Base-by-base conservation (phyloP, 2,113 vertebrate species). In the Cyphomyrus discorhynchus region DNA sequence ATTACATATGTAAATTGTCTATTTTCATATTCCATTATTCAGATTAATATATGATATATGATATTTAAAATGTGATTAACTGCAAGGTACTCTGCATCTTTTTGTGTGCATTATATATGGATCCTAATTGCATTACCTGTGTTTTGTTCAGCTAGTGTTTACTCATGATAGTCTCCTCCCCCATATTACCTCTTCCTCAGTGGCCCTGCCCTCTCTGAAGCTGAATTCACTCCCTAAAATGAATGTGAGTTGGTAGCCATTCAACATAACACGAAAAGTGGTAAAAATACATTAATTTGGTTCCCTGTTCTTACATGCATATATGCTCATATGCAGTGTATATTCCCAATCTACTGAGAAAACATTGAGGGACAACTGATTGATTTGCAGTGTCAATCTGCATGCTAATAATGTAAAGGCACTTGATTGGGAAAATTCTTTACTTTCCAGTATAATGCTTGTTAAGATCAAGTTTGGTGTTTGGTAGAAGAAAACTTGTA, bases 61-160 rank as follows among this genome's bases (percentile, higher is more conserved):
- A 42, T 90, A 88, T 91, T 92, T 94, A 87, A 91, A 92, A 92
- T 87, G 56, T 91, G 50, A 93, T 93, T 92, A 91, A 92, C 89
- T 92, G 56, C 88, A 91, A 92, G 88, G 86, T 90, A 91, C 91
- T 83, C 91, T 91, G 90, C 91, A 91, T 94, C 89, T 84, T 15
- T 91, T 89, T 93, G 89, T 93, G 90, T 90, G 87, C 93, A 49
- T 90, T 70, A 50, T 90, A 85, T 62, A 89, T 84, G 39, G 42
- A 46, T 21, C 39, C 35, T 82, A 52, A n/a, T 84, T 77, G 50
- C 47, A 19, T 89, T 66, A 53, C 84, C 89, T 87, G 83, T 89
- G 74, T 92, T 88, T 88, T 90, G 92, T 92, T 92, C 35, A 56
- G 24, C 56, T 45, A 47, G 91, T 92, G 86, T 89, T 94, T 90